Evolutionary conservation across 1,140 invertebrate genomes (phyloP), one percentile per base, ranked within the genome.

Genomic region (Heliconius eleuchia): DNA sequence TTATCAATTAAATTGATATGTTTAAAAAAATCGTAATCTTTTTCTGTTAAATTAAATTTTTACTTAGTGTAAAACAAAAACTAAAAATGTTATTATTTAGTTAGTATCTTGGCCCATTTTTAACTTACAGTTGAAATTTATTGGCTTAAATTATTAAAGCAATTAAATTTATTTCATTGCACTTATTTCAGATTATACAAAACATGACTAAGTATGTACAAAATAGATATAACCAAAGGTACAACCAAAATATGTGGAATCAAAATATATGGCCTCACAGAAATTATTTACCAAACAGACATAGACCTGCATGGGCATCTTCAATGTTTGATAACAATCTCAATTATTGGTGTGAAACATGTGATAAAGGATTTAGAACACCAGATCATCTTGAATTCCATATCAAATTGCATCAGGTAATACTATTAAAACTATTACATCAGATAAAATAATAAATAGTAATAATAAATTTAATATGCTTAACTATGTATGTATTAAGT

Each of bases 281-380:
- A 66, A 27, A 71, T 50, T 74, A 78, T 52, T 72, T 46, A 23
- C 60, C 57, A 23, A 80, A 52, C 57, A 23, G 42, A 71, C 5
- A 30, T 71, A 52, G 60, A 7, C 52, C 71, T n/a, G 34, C 18
- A 70, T 30, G 34, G 18, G 23, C 66, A 73, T 8, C 50, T 52
- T 57, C 73, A 13, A 23, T 46, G 5, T 74, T 52, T 74, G 85
- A 82, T 73, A 75, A 73, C 72, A 81, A 78, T 52, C 79, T 84
- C 34, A 83, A 92, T 72, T 80, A 86, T 88, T 96, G 95, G 89
- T 98, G 98, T 94, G 97, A 97, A 86, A 95, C 96, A 57, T 98
- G 98, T 91, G 97, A 97, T 83, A 95, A 96, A 90, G 95, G 96
- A 57, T 98, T 98, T 89, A 89, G 92, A 71, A 95, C 94, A 8